Percentiles rank a stretch among this genome's conserved stretches.
Evolutionary conservation across 2,797 vertebrate species (phyloP).

Genomic region (Pangasius macronema): DNA sequence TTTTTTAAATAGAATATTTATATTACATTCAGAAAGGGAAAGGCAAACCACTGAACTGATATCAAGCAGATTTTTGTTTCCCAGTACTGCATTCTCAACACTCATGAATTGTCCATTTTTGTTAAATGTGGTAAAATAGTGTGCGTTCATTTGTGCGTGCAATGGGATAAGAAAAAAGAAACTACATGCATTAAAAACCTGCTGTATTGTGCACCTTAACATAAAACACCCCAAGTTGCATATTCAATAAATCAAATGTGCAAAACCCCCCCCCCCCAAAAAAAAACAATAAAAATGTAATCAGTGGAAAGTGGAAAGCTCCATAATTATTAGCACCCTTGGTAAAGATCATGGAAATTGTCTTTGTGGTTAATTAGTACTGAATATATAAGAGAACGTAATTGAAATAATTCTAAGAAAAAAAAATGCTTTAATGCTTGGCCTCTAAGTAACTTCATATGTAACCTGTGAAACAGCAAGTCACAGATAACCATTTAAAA

Average conservation of each 20-base stretch:
- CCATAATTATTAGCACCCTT: too few species aligned
- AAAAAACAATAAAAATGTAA: background rate
- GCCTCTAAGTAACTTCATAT: too few species aligned
- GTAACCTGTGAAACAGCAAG: background rate
- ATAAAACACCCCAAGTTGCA: background rate
- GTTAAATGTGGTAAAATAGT: background rate
- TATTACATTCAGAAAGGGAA: background rate
- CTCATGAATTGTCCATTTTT: background rate
- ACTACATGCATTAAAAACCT: background rate
- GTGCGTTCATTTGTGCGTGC: background rate
- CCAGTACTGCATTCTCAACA: background rate
- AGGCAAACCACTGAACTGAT: background rate
- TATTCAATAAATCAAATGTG: background rate
- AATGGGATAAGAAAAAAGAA: background rate
- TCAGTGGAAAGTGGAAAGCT: background rate
- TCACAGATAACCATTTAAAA: background rate
- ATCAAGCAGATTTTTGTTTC: background rate
- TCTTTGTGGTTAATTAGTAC: background rate
- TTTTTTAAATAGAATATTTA: conserved; percentile 10
- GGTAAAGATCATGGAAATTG: background rate
- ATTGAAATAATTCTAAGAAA: background rate
- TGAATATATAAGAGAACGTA: background rate
- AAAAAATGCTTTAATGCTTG: background rate
- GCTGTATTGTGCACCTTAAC: background rate
- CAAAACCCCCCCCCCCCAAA: too few species aligned